Base-by-base conservation (phyloP, 2,113 vertebrate genomes). In the Rynchops niger region DNA sequence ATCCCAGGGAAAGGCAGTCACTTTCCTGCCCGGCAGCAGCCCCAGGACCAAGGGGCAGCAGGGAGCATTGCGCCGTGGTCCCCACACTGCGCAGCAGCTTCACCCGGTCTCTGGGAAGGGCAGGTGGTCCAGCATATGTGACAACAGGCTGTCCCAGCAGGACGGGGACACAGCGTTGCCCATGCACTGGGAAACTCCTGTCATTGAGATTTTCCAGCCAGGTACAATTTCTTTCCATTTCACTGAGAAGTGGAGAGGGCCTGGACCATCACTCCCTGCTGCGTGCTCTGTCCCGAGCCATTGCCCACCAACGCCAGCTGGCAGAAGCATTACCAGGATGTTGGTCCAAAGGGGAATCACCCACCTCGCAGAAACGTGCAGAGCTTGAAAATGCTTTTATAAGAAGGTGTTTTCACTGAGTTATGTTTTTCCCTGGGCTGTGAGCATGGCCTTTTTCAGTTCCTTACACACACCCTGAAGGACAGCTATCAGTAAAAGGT, bases 111-210 rank as follows among this genome's bases (percentile, higher is more conserved):
- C 74, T 73, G 70, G 0, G 0, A 49, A 78, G 86, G 94, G 96
- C 95, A 95, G 94, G 86, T 95, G 94, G 61, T 65, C 74, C 0
- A 1, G 55, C 93, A 94, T 92, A 94, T 95, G 95, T 91, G 96
- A 82, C 94, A 85, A 59, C 95, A 89, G 67, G 86, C 76, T 89
- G 86, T 62, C 86, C 91, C 77, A 5, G 93, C 58, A 7, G 81
- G 93, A 86, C 40, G 23, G 80, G 66, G 12, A 82, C 93, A 52
- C 66, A 19, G 71, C 9, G 8, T 56, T 95, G 76, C 47, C 72
- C 0, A 0, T 88, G 93, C 0, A 0, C 81, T 85, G 95, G 77
- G 56, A 82, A 91, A 82, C 29, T 94, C 82, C 87, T 56, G 49
- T 8, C 0, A 0, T 30, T 45, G 88, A 27, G 79, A 11, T 81